Evolutionary conservation across 2,888 invertebrate species (phyloP), one percentile per base, ranked within the genome.

Genomic region (Trissolcus brochymenae): DNA sequence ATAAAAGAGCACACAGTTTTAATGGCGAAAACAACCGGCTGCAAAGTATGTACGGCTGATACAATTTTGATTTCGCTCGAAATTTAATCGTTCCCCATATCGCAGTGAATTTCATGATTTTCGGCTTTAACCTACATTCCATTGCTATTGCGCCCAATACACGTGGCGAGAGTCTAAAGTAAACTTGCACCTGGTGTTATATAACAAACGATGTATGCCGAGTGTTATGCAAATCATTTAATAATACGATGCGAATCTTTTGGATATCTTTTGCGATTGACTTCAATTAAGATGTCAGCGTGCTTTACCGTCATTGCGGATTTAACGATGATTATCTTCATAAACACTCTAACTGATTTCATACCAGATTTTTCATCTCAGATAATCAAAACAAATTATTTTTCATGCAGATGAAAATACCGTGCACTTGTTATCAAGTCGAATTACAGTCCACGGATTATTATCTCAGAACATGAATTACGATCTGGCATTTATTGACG

Each of bases 161-260:
- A 73, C 67, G 68, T 59, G 68, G 73, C 60, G 77, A 70, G 73
- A 55, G 70, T 75, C 59, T 71, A 50, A 71, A 75, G 74, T 71
- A 55, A 76, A n/a, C 55, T 35, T 29, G 72, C 75, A 78, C 75
- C 75, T 78, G 75, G 75, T 49, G 75, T 72, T 2, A 35, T 35
- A 41, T 55, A 75, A 78, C 78, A 51, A 74, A 73, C 73, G 64
- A 51, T 49, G 65, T 29, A 59, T 49, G 17, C 66, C 61, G 57
- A 61, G 66, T 66, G 46, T 51, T 64, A 66, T 60, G 46, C 50
- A 54, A 46, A 72, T 54, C 50, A 67, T 68, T 76, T 76, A 72
- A 76, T 72, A 67, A 72, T 67, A 59, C 40, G 65, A 51, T 40
- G 6, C 29, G n/a, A 51, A 46, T 43, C 53, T 56, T 35, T 41